phyloP scores from a whole-genome alignment of 2,888 invertebrate species.

The Pteria penguin region DNA sequence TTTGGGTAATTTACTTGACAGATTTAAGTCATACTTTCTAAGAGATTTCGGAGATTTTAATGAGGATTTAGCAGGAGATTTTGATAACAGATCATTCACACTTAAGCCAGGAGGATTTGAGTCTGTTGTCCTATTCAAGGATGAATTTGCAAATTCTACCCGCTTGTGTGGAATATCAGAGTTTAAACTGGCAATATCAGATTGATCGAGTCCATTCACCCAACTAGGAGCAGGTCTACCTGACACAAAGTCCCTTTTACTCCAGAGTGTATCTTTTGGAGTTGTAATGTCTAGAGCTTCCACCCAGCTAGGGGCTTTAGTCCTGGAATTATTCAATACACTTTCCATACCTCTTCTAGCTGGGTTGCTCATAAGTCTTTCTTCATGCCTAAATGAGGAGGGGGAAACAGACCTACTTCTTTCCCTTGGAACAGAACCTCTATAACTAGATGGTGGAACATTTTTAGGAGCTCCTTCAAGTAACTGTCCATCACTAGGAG shows the following conservation, averaged over 20 bases:
- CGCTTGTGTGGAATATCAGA: constrained; percentile 37
- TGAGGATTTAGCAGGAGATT: constrained; percentile 28
- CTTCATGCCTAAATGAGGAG: constrained; percentile 54
- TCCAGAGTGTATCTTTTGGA: constrained; percentile 57
- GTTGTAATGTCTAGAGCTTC: constrained; percentile 60
- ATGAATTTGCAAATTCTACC: constrained; percentile 17
- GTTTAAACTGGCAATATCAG: constrained; percentile 59
- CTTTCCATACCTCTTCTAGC: constrained; percentile 49
- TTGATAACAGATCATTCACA: constrained; percentile 34
- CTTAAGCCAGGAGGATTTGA: constrained; percentile 24
- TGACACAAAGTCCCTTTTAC: constrained; percentile 55
- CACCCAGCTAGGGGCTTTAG: constrained; percentile 61
- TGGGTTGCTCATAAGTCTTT: constrained; percentile 52
- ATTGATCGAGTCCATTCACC: constrained; percentile 63
- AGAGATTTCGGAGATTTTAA: constrained; percentile 19
- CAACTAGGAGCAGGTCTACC: constrained; percentile 65
- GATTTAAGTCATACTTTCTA: constrained; percentile 30
- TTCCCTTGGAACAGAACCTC: constrained; percentile 43
- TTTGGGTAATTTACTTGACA: constrained; percentile 36
- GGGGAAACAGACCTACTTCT: constrained; percentile 63
- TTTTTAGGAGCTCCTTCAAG: background rate
- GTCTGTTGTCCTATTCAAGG: constrained; percentile 9
- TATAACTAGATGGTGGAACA: constrained; percentile 24
- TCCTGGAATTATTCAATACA: constrained; percentile 45
- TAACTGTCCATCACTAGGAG: constrained; percentile 6